Evolutionary conservation across 2,113 vertebrate species (phyloP).

Genomic region (Acrocephalus arundinaceus): DNA sequence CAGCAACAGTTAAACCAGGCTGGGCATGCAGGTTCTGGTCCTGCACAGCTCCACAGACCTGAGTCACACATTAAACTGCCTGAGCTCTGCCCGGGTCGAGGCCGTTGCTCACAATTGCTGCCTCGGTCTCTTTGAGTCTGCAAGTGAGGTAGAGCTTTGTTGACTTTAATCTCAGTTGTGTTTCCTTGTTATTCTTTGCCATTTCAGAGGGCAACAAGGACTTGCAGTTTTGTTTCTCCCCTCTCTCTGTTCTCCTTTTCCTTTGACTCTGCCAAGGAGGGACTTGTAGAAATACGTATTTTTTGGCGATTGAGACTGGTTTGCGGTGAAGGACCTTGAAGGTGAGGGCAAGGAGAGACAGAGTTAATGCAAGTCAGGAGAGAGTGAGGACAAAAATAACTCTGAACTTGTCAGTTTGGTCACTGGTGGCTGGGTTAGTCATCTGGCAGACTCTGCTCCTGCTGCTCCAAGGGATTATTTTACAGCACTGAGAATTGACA

Average conservation of each 20-base stretch:
- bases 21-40: not conserved
- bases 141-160: not conserved
- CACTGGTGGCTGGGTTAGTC: conserved; percentile 68
- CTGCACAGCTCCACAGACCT: not conserved
- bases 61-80: conserved; percentile 1
- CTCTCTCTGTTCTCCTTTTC: not conserved
- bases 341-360: conserved; percentile 37
- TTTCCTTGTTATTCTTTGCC: conserved; percentile 16
- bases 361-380: conserved; percentile 57
- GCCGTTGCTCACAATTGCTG: not conserved
- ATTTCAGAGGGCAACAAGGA: not conserved
- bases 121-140: not conserved
- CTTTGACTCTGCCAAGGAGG: not conserved
- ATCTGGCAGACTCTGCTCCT: conserved; percentile 54
- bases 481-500: conserved; percentile 38
- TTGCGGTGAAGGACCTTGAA: not conserved
- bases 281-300: rapidly evolving
- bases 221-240: not conserved
- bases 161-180: not conserved
- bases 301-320: not conserved
- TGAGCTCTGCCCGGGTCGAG: not conserved
- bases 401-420: conserved; percentile 46
- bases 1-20: not conserved
- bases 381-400: conserved; percentile 60
- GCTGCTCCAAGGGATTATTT: conserved; percentile 50